Percentiles rank a stretch among this genome's conserved stretches.
Evolutionary conservation across 2,113 vertebrate genomes (phyloP).

Genomic region (Gallinago jamesoni): DNA sequence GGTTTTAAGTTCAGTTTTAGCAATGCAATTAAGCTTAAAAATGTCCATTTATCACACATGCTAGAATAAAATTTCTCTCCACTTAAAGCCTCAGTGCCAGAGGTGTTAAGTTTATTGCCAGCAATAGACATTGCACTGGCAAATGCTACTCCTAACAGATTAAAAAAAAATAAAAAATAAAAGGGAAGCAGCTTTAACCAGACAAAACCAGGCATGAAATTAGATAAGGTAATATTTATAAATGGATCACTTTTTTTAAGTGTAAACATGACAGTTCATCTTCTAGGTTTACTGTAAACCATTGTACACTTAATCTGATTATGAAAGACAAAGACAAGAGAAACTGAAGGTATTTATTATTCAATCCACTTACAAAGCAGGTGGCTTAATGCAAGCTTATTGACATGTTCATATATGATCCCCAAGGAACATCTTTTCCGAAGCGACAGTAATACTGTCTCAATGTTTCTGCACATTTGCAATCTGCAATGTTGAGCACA

Average conservation of each 20-base stretch:
- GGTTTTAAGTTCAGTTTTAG: conserved; percentile 36
- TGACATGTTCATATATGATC: conserved; percentile 75
- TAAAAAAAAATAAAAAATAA: background rate
- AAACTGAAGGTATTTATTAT: conserved; percentile 80
- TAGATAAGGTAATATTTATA: conserved; percentile 16
- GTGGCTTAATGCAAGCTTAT: conserved; percentile 79
- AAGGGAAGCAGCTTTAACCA: conserved; percentile 42
- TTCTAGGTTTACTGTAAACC: conserved; percentile 56
- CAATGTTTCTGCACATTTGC: conserved; percentile 63
- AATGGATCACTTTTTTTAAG: background rate
- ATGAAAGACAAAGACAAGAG: conserved; percentile 76
- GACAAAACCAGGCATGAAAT: conserved; percentile 42
- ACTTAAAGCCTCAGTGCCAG: conserved; percentile 17
- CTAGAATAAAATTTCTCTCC: background rate
- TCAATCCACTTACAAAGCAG: conserved; percentile 80
- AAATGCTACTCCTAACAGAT: conserved; percentile 36
- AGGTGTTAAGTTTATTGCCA: conserved; percentile 9
- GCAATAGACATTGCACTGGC: background rate
- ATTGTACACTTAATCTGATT: conserved; percentile 46
- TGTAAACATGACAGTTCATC: conserved; percentile 51
- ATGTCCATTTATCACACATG: background rate
- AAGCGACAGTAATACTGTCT: conserved; percentile 72
- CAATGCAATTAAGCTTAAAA: background rate
- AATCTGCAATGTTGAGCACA: conserved; percentile 67
- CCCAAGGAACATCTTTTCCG: conserved; percentile 73